phyloP scores from a whole-genome alignment of 1,140 invertebrate genomes.

The Drosophila pandora region DNA sequence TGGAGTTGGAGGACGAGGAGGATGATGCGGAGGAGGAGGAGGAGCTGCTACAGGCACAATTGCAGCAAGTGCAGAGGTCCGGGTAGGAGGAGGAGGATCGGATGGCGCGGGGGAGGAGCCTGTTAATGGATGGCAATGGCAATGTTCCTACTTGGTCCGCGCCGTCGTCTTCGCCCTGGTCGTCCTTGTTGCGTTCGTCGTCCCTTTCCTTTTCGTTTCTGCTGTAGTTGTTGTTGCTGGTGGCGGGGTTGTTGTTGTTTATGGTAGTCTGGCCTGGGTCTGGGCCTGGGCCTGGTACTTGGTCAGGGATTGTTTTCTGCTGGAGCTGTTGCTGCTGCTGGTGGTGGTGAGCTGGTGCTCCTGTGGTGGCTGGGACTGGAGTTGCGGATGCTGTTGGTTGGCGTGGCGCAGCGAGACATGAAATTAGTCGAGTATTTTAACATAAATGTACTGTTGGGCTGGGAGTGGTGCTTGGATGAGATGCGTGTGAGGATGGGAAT shows the following conservation, averaged over 20 bases:
- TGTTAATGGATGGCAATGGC: slow-evolving; percentile 31
- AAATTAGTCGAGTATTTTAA: slow-evolving; percentile 67
- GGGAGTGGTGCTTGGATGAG: slow-evolving; percentile 36
- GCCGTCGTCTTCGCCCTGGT: slow-evolving; percentile 16
- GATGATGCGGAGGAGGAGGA: slow-evolving; percentile 22
- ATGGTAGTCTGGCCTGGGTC: slow-evolving; percentile 7
- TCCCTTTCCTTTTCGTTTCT: slow-evolving; percentile 1
- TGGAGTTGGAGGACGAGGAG: slow-evolving; percentile 23
- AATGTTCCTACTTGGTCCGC: slow-evolving; percentile 48
- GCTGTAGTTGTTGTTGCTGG: slow-evolving; percentile 3
- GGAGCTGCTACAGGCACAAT: slow-evolving; percentile 17
- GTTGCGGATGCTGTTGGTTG: slow-evolving; percentile 27
- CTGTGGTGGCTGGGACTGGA: slow-evolving; percentile 10
- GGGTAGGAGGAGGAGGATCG: slow-evolving; percentile 15
- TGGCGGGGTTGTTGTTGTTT: slow-evolving; percentile 19
- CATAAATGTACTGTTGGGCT: slow-evolving; percentile 53
- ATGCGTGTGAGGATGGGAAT: slow-evolving; percentile 8
- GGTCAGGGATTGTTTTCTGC: slow-evolving; percentile 36
- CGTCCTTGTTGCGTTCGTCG: background rate
- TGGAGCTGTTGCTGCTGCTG: slow-evolving; percentile 18
- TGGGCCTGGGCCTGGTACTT: slow-evolving; percentile 30
- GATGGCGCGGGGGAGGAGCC: slow-evolving; percentile 3
- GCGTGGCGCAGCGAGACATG: slow-evolving; percentile 60
- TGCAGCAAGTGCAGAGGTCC: slow-evolving; percentile 47
- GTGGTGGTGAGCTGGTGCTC: background rate